These are phyloP conservation scores for Acanthosoma haemorrhoidale DNA, from an alignment of 2,888 invertebrate species.

Conservation along the genomic window DNA sequence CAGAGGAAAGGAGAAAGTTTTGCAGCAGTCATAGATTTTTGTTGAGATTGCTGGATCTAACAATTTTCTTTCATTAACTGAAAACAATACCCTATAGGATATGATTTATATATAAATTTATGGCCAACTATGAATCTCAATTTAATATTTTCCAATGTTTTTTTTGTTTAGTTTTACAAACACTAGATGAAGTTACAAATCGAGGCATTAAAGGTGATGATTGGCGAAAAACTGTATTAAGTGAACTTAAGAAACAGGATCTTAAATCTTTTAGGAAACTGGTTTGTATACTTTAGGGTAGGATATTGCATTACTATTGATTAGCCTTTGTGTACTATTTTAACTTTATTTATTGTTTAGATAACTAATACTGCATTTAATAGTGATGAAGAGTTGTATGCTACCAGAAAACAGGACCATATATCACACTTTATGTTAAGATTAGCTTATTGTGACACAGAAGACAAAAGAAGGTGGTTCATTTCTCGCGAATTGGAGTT, in stretches of 20 bases:
- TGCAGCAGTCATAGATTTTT: no score
- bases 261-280: slow-evolving; percentile 51
- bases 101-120: no score
- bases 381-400: slow-evolving; percentile 55
- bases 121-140: no score
- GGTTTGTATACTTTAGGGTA: slow-evolving; percentile 38
- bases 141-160: slow-evolving; percentile 11
- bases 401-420: slow-evolving; percentile 71
- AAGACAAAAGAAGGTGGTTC: slow-evolving; percentile 84
- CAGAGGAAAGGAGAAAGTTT: no score
- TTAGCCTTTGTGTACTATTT: neutral
- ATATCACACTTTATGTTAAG: slow-evolving; percentile 90
- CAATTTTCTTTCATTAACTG: neutral
- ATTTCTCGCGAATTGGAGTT: slow-evolving; percentile 81
- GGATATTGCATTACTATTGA: neutral
- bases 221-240: slow-evolving; percentile 59
- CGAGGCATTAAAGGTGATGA: slow-evolving; percentile 58
- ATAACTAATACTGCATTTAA: slow-evolving; percentile 51
- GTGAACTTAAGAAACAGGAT: slow-evolving; percentile 62
- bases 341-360: slow-evolving; percentile 49
- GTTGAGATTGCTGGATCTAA: neutral
- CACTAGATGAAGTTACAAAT: slow-evolving; percentile 64
- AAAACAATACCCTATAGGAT: no score
- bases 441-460: slow-evolving; percentile 82
- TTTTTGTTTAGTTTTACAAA: slow-evolving; percentile 57